Evolutionary conservation across 2,113 vertebrate genomes (phyloP), one percentile per base, ranked within the genome.

Genomic region (Terrapene triunguis): DNA sequence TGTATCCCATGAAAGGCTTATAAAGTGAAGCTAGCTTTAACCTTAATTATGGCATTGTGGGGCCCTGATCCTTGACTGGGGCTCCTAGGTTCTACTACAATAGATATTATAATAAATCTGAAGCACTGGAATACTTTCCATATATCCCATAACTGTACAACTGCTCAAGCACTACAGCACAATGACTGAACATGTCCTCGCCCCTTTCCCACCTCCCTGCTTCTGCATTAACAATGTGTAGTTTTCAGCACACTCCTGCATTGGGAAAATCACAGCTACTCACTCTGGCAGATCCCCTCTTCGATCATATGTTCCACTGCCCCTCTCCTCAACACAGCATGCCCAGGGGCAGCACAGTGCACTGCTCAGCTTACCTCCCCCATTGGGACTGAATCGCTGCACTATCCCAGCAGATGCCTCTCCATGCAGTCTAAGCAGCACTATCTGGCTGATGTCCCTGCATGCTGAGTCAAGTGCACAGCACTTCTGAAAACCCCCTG

Each of bases 361-460:
- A 35, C 12, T 35, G 14, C 32, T 35, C 62, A 14, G 62, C 32
- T 35, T 17, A 65, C 59, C 59, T 35, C 32, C 13, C 32, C 6
- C 10, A 35, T 29, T 65, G 62, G 13, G 14, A 35, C 12, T 65
- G 62, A 35, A 65, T 8, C 5, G 13, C 32, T 65, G 62, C 62
- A 35, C 62, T 17, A 13, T 35, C 13, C 32, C 57, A 62, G 27
- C 6, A 13, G 57, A 8, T 35, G 14, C 32, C 14, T 14, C 62
- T 65, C 14, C 14, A 32, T 13, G 32, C 32, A 48, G 50, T 0
- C 1, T 57, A 48, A 2, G 0, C 85, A 25, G 42, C 5, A 48
- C 32, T 42, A 21, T 29, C 12, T 3, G 21, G 22, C 10, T 22
- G 62, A 65, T 65, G 22, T 17, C 80, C 32, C 72, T 84, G 35